Evolutionary conservation across 2,797 vertebrate species (phyloP).

Genomic region (Cetoscarus ocellatus): DNA sequence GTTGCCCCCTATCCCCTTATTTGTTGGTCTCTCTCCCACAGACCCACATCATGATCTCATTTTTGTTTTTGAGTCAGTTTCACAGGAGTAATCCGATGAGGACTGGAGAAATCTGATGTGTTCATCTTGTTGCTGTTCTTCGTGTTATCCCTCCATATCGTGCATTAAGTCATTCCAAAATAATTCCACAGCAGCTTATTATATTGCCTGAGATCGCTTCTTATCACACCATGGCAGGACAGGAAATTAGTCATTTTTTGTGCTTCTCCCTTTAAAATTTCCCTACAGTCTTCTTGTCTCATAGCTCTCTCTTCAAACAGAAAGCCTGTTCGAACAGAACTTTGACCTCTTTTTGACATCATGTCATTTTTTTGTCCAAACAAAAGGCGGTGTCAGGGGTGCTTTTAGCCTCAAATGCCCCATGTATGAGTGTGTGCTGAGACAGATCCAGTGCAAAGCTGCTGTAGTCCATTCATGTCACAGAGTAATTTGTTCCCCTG

Average conservation of each 20-base stretch:
- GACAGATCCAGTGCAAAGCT: conserved; percentile 44
- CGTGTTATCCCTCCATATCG: conserved; percentile 11
- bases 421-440: conserved; percentile 1
- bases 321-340: conserved; percentile 21
- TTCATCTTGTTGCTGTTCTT: background rate
- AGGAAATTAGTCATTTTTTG: conserved; percentile 24
- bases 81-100: conserved; percentile 9
- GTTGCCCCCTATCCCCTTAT: background rate
- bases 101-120: conserved; percentile 18
- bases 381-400: conserved; percentile 6
- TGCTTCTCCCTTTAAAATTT: background rate
- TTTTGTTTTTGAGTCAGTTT: conserved; percentile 32
- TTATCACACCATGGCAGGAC: conserved; percentile 56
- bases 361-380: conserved; percentile 33
- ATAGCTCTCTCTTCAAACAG: conserved; percentile 25
- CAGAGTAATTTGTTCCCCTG: conserved; percentile 55
- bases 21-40: background rate
- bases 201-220: conserved; percentile 39
- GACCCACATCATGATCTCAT: background rate
- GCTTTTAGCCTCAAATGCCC: conserved; percentile 20
- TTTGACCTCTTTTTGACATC: conserved; percentile 30
- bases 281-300: conserved; percentile 3
- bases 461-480: conserved; percentile 30
- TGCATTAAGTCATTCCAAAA: conserved; percentile 16
- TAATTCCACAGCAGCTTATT: conserved; percentile 67